phyloP scores from a whole-genome alignment of 2,888 invertebrate species.

The Trachelus troglodyta region DNA sequence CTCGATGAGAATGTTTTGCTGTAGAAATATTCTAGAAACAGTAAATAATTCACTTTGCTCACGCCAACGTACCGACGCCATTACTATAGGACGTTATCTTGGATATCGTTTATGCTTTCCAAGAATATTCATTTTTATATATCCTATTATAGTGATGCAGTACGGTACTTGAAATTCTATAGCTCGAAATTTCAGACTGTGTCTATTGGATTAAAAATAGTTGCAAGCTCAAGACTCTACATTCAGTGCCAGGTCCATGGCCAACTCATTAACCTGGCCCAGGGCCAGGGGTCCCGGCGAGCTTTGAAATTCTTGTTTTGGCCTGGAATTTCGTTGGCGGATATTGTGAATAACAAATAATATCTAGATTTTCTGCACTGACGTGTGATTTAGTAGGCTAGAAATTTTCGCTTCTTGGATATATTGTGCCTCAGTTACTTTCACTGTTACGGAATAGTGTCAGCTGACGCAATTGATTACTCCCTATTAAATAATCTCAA shows the following conservation, averaged over 20 bases:
- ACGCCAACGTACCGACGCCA: not conserved
- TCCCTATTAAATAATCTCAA: not conserved
- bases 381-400: not conserved
- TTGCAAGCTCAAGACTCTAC: conserved; percentile 7
- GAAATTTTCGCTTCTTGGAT: not conserved
- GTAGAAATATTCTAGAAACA: not conserved
- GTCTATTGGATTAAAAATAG: conserved; percentile 17
- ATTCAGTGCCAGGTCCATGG: conserved; percentile 46
- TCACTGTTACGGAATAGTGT: not conserved
- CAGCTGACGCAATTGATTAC: not conserved
- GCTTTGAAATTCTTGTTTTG: not conserved
- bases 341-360: not conserved
- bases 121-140: not conserved
- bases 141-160: not conserved
- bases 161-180: not conserved
- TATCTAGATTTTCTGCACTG: not conserved
- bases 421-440: not conserved
- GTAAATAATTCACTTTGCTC: not conserved
- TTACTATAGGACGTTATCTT: not conserved
- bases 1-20: not conserved
- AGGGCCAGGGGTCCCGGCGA: conserved; percentile 32
- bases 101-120: not conserved
- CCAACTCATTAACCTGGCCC: conserved; percentile 36
- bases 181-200: not conserved
- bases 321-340: not conserved